Evolutionary conservation across 2,113 vertebrate genomes (phyloP), one percentile per base, ranked within the genome.

Genomic region (Gallinago paraguaiae): DNA sequence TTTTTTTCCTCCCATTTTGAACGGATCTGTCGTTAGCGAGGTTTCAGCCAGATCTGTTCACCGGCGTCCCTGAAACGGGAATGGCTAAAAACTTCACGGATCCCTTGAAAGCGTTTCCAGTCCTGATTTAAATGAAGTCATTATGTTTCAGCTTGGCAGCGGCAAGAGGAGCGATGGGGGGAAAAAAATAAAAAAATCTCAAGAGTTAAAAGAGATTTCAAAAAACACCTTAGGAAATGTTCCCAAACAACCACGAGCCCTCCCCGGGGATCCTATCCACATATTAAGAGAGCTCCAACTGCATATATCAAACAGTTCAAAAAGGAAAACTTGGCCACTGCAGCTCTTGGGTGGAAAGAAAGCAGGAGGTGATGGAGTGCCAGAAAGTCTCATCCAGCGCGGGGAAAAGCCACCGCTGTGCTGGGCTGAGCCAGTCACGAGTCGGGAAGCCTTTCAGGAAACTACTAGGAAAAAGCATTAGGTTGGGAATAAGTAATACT

Each of bases 191-290:
- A 39, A 43, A 31, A 84, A 88, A 71, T 90, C 57, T 78, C 8
- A 0, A 0, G 59, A 83, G 82, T 91, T 92, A 76, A 95, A 95
- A 95, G 82, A 89, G 69, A 88, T 86, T 88, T 92, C 93, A 94
- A 81, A 81, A 92, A 94, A 88, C 92, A 95, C 95, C 95, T 95
- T 93, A 86, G 86, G 82, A 94, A 93, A 92, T 48, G 69, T 95
- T 96, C 90, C 88, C 90, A 72, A 91, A 45, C 88, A 92, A 84
- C 88, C 92, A 61, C 82, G 88, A 88, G 25, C 35, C 72, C 23
- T 93, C 92, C 88, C 82, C 35, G 48, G 79, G 71, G 85, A 72
- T 65, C 57, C 45, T 41, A 1, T 75, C 30, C 80, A 53, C 35
- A 6, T 82, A 41, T 24, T 48, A 30, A 46, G 46, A 86, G 80